Conservation (phyloP, 2,797 vertebrate genomes). For the Avahi laniger region DNA sequence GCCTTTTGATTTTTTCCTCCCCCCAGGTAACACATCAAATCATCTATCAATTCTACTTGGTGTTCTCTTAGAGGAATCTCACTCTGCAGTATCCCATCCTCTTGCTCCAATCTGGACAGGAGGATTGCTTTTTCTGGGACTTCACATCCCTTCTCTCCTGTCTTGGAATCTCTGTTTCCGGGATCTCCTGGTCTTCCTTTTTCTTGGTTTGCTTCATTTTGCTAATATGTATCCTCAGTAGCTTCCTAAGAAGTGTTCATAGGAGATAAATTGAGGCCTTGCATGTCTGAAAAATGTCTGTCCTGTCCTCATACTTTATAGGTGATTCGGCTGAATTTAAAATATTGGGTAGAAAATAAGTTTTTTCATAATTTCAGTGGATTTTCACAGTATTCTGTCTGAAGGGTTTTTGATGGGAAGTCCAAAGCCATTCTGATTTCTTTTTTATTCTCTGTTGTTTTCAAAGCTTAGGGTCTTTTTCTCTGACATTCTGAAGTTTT, state of each 20-base stretch:
- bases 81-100: neutral
- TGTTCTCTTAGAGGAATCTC: neutral
- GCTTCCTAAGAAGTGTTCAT: neutral
- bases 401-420: slow-evolving; percentile 17
- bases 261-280: neutral
- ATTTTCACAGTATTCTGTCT: neutral
- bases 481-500: slow-evolving; percentile 29
- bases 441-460: neutral
- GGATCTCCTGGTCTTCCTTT: neutral
- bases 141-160: neutral
- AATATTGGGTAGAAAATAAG: slow-evolving; percentile 9
- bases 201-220: slow-evolving; percentile 16
- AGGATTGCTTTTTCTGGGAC: neutral
- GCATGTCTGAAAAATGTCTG: neutral
- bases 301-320: neutral
- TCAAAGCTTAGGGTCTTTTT: neutral
- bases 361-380: neutral
- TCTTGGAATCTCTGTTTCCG: neutral
- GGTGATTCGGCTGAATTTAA: slow-evolving; percentile 12
- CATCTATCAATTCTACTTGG: neutral
- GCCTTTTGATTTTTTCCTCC: neutral
- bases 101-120: neutral
- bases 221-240: neutral
- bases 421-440: neutral
- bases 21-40: neutral